A percentile compares a stretch with the other conserved stretches of the same genome.
Conservation (phyloP, 2,888 invertebrate species). For the Erebia ligea region DNA sequence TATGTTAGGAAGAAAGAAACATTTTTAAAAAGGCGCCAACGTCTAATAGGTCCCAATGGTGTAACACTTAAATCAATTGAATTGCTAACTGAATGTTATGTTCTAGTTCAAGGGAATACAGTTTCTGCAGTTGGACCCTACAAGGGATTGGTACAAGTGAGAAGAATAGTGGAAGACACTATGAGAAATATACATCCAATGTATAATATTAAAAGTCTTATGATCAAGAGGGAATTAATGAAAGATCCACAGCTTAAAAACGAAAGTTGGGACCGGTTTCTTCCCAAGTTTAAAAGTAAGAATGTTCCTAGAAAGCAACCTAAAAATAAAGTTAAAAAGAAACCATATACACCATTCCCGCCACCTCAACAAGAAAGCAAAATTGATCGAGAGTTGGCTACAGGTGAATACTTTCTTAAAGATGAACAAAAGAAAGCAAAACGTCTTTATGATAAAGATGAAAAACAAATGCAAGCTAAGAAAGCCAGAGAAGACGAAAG, state of each 20-base stretch:
- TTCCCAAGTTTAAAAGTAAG: constrained; percentile 96
- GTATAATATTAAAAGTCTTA: constrained; percentile 97
- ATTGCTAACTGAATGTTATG: constrained; percentile 97
- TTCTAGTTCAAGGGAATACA: constrained; percentile 98
- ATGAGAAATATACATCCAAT: constrained; percentile 99
- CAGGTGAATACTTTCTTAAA: constrained; percentile 98
- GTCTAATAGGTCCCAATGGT: constrained; percentile 98
- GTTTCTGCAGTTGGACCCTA: constrained; percentile 98
- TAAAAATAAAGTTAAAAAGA: constrained; percentile 94
- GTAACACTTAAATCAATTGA: constrained; percentile 99
- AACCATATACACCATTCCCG: constrained; percentile 98
- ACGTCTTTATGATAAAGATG: constrained; percentile 88
- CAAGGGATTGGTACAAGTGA: constrained; percentile 92
- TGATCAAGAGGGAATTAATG: constrained; percentile 98
- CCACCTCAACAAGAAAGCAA: constrained; percentile 97
- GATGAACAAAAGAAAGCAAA: constrained; percentile 90
- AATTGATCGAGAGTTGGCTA: constrained; percentile 95
- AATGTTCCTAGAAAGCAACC: constrained; percentile 95
- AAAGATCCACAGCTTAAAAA: constrained; percentile 96
- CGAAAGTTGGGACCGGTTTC: constrained; percentile 98
- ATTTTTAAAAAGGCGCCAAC: constrained; percentile 96
- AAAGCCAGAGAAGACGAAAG: constrained; percentile 90
- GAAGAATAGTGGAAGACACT: constrained; percentile 96
- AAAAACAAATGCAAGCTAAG: constrained; percentile 89
- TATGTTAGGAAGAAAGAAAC: constrained; percentile 95